Percentiles rank a stretch among this genome's conserved stretches.
Evolutionary conservation across 2,888 invertebrate genomes (phyloP).

Genomic region (Fragum fragum): DNA sequence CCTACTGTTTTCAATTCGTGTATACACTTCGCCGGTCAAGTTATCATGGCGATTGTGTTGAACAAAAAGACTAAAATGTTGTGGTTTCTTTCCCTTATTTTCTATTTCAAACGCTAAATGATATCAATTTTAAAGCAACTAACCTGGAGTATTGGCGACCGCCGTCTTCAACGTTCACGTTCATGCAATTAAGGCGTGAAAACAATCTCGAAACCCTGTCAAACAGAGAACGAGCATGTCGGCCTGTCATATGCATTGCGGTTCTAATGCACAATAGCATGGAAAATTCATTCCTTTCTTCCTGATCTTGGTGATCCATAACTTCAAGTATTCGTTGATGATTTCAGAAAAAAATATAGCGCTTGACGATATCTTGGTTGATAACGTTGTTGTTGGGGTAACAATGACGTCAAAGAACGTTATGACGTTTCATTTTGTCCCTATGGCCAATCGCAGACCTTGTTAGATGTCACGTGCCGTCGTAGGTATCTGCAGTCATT

Average conservation of each 20-base stretch:
- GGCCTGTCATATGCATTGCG: background rate
- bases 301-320: background rate
- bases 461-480: background rate
- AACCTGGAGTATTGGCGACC: slow-evolving; percentile 15
- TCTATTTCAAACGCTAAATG: no score
- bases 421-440: background rate
- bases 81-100: no score
- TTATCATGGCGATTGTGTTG: no score
- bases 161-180: background rate
- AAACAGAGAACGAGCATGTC: background rate
- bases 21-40: no score
- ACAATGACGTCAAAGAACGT: slow-evolving; percentile 4
- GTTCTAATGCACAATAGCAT: background rate
- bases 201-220: background rate
- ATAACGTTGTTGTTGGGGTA: slow-evolving; percentile 10
- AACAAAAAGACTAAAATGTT: no score
- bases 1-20: no score
- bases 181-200: slow-evolving; percentile 10
- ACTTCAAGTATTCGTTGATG: background rate
- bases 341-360: background rate
- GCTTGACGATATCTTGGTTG: background rate
- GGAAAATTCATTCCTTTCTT: no score
- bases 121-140: no score
- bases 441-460: background rate
- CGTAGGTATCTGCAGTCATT: no score